These are phyloP conservation scores for Aspidoscelis tigris DNA, from an alignment of 2,113 vertebrate genomes.

Conservation along the genomic window DNA sequence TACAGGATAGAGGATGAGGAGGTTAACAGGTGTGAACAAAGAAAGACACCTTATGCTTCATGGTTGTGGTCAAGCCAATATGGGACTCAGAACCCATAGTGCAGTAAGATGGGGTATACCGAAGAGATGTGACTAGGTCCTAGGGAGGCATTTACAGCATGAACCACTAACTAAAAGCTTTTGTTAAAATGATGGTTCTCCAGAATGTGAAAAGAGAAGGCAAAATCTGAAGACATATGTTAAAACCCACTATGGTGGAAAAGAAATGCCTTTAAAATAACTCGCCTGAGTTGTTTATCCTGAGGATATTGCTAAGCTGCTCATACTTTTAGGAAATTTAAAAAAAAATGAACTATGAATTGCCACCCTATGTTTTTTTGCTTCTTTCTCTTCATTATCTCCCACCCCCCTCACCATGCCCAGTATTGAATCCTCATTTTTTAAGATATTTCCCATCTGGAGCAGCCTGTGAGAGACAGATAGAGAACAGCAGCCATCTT, in stretches of 20 bases:
- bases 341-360: not conserved
- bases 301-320: conserved; percentile 1
- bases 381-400: conserved; percentile 38
- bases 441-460: conserved; percentile 60
- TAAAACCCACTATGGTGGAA: not conserved
- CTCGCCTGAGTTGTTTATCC: not conserved
- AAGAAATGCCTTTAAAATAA: rapidly evolving
- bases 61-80: too few species aligned
- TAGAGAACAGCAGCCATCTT: conserved; percentile 48
- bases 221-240: not conserved
- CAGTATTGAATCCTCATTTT: conserved; percentile 31
- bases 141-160: not conserved
- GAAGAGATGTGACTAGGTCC: too few species aligned
- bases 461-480: conserved; percentile 44
- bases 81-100: too few species aligned
- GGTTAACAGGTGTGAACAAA: too few species aligned
- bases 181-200: not conserved
- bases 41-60: too few species aligned
- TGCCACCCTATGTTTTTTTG: not conserved
- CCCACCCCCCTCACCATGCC: not conserved
- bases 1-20: too few species aligned
- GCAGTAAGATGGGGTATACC: too few species aligned
- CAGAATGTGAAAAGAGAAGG: not conserved
- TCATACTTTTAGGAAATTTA: conserved; percentile 12
- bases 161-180: not conserved